Base-by-base conservation (phyloP, 2,888 invertebrate genomes). In the Anarsia innoxiella region DNA sequence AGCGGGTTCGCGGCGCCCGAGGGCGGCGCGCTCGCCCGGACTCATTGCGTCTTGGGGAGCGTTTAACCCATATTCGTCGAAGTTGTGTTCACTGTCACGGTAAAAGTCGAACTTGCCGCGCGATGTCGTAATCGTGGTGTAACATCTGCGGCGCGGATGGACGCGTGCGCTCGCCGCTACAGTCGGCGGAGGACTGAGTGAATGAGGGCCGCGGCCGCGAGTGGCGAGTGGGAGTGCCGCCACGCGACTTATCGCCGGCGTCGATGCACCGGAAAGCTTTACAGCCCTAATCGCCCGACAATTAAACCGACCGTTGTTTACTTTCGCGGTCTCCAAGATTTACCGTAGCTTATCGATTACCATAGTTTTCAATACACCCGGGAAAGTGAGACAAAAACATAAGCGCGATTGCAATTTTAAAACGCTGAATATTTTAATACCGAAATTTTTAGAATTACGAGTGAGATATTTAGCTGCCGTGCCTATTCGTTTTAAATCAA, bases 1-100 rank as follows among this genome's bases (percentile, higher is more conserved):
- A 75, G 76, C 73, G 79, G 80, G 75, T 68, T 77, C 85, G 82
- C 76, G 84, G 66, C 80, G 78, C 82, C 80, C 80, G 56, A 70
- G 66, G 70, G 74, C 75, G 78, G 75, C 83, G 79, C 84, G 84
- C 78, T 84, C 80, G 74, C 83, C 83, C 84, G 82, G 82, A 75
- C 79, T 84, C 83, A 79, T 85, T 57, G 68, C 80, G 74, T 48
- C 48, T 43, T 45, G 50, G 43, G 53, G 69, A 87, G 87, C 73
- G 90, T 90, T 78, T 91, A 92, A 88, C 92, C 91, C 92, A 92
- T 92, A 78, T 87, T 88, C 79, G 72, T 58, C 51, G 68, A 53
- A 62, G 56, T 65, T 67, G 59, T 57, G 51, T 75, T 76, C 78
- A 79, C 77, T 78, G 82, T 83, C 82, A 82, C 83, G 73, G 83